These are phyloP conservation scores for Eupithecia inturbata DNA, from an alignment of 2,888 invertebrate species.

Conservation along the genomic window DNA sequence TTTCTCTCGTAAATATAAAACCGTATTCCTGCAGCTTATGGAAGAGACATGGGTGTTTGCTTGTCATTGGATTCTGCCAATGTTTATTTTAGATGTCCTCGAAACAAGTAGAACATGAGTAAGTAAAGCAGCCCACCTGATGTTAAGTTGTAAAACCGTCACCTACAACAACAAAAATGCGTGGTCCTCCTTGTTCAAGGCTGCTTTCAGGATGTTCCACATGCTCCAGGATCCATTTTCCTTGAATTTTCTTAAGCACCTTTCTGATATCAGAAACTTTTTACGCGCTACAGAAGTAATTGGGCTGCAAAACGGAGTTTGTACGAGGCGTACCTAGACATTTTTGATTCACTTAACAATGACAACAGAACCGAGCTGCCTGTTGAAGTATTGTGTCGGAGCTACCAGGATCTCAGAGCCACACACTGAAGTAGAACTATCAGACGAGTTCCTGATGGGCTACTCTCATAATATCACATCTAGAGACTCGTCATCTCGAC, in stretches of 20 bases:
- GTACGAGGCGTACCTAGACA: no score
- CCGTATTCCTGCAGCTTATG: slow-evolving; percentile 41
- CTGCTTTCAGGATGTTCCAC: background rate
- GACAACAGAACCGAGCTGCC: no score
- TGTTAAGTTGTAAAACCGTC: background rate
- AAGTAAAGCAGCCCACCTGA: no score
- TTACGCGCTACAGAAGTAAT: background rate
- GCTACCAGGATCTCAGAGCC: no score
- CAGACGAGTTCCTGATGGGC: no score
- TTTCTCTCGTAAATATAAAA: slow-evolving; percentile 67
- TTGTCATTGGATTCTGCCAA: background rate
- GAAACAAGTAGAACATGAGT: no score
- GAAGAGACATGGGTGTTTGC: slow-evolving; percentile 42
- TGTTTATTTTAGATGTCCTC: background rate
- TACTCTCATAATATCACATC: slow-evolving; percentile 30
- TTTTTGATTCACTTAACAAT: no score
- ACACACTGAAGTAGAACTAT: no score
- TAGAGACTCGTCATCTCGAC: slow-evolving; percentile 33
- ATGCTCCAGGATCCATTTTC: background rate
- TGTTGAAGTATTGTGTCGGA: no score
- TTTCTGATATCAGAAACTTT: background rate
- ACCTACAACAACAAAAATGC: background rate
- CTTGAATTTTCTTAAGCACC: background rate
- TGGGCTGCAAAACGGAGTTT: background rate
- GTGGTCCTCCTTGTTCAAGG: background rate